phyloP scores from a whole-genome alignment of 2,888 invertebrate species.

The Phyllotreta striolata region DNA sequence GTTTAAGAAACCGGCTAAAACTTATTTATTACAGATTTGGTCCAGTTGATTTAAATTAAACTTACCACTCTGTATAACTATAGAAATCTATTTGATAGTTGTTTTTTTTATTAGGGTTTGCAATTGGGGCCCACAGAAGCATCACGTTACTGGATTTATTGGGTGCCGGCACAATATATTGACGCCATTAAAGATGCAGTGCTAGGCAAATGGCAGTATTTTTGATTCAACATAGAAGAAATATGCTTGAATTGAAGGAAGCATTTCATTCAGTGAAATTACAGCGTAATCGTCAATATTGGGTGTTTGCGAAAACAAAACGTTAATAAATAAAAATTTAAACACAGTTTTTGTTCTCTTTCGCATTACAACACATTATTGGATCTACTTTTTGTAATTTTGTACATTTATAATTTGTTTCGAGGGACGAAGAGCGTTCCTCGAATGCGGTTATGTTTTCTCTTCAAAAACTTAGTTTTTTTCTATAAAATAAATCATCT shows the following conservation, averaged over 20 bases:
- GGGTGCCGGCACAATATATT: slow-evolving; percentile 91
- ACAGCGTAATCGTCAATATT: not conserved
- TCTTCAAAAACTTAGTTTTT: slow-evolving; percentile 11
- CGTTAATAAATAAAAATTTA: slow-evolving; percentile 5
- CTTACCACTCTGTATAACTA: not conserved
- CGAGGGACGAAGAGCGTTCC: slow-evolving; percentile 15
- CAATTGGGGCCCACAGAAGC: slow-evolving; percentile 92
- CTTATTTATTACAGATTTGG: not conserved
- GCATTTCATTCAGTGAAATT: slow-evolving; percentile 7
- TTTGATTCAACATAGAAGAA: slow-evolving; percentile 61
- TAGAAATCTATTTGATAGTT: slow-evolving; percentile 1
- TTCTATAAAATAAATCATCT: slow-evolving; percentile 7
- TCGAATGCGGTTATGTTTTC: slow-evolving; percentile 8
- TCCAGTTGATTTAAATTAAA: not conserved
- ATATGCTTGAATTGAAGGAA: slow-evolving; percentile 14
- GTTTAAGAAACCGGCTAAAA: not conserved
- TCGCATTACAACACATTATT: slow-evolving; percentile 23
- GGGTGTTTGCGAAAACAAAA: slow-evolving; percentile 13
- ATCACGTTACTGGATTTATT: slow-evolving; percentile 91
- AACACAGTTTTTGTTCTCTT: slow-evolving; percentile 1
- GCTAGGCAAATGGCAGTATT: slow-evolving; percentile 85
- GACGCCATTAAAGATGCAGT: slow-evolving; percentile 91
- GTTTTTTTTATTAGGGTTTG: slow-evolving; percentile 64
- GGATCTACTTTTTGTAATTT: slow-evolving; percentile 40
- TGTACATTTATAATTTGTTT: slow-evolving; percentile 37